Conservation (phyloP, 2,888 invertebrate species). For the Hirudinaria manillensis region DNA sequence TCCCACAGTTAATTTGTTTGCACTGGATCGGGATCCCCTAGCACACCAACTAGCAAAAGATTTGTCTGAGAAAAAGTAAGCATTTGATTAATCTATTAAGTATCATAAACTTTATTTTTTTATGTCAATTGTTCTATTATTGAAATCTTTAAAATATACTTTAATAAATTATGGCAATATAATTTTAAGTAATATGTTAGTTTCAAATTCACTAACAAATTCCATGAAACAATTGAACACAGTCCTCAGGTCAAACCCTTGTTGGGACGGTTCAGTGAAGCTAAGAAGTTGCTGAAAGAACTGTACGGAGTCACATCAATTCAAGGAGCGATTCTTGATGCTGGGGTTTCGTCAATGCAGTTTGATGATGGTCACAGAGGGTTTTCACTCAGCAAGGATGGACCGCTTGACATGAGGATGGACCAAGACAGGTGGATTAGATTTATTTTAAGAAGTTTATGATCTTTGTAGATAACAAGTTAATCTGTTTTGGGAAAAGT, state of each 20-base stretch:
- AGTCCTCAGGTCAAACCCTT: slow-evolving; percentile 64
- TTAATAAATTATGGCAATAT: neutral
- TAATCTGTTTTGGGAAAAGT: neutral
- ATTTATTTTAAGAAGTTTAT: neutral
- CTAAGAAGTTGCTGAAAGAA: slow-evolving; percentile 65
- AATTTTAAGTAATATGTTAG: neutral
- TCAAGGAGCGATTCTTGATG: slow-evolving; percentile 84
- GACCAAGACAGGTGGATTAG: slow-evolving; percentile 64
- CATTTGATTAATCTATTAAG: slow-evolving; percentile 16
- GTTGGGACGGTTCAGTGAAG: slow-evolving; percentile 79
- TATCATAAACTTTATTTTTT: too few relatives aligned
- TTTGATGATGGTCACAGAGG: slow-evolving; percentile 75
- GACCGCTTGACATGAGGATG: slow-evolving; percentile 93
- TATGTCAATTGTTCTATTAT: neutral
- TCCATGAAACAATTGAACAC: neutral
- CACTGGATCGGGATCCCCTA: slow-evolving; percentile 79
- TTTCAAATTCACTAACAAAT: slow-evolving; percentile 12
- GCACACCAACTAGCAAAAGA: slow-evolving; percentile 67
- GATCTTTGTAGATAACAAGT: neutral
- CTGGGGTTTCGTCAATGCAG: slow-evolving; percentile 93
- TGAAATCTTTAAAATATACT: neutral
- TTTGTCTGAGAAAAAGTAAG: slow-evolving; percentile 52
- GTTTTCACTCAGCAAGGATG: slow-evolving; percentile 70
- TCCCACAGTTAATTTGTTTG: slow-evolving; percentile 66
- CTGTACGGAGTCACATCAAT: slow-evolving; percentile 63